These are phyloP conservation scores for Monopterus albus DNA, from an alignment of 2,113 vertebrate genomes.

Conservation along the genomic window DNA sequence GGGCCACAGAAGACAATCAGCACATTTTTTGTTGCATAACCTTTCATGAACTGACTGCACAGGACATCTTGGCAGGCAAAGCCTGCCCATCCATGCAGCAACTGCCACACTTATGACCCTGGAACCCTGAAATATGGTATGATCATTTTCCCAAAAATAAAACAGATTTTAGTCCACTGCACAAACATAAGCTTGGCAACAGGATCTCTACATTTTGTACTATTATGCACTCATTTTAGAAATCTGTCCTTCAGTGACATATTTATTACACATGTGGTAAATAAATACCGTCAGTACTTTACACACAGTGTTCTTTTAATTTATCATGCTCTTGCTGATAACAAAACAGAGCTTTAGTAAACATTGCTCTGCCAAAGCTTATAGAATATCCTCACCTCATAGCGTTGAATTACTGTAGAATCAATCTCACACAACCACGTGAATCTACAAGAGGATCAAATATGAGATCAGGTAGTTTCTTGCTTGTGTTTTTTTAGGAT, in stretches of 20 bases:
- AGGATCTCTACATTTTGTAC: background rate
- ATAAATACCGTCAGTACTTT: background rate
- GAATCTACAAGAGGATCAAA: constrained; percentile 29
- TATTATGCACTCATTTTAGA: constrained; percentile 6
- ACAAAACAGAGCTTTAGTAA: constrained; percentile 21
- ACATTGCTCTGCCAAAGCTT: background rate
- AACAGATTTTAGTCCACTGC: constrained; percentile 8
- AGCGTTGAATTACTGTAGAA: constrained; percentile 15
- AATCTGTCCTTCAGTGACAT: background rate
- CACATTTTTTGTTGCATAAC: constrained; percentile 42
- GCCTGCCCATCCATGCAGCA: constrained; percentile 29
- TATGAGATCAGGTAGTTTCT: constrained; percentile 12
- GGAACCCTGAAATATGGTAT: constrained; percentile 27
- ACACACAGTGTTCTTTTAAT: background rate
- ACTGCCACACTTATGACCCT: constrained; percentile 45
- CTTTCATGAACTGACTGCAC: constrained; percentile 36
- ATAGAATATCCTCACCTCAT: constrained; percentile 1
- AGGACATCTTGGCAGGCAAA: constrained; percentile 43
- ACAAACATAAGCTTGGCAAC: constrained; percentile 6
- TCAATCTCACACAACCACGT: constrained; percentile 29
- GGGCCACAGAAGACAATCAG: constrained; percentile 1
- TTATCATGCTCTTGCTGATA: background rate
- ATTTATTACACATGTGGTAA: constrained; percentile 1
- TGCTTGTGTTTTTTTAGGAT: background rate
- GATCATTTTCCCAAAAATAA: background rate